Conservation (phyloP, 1,140 invertebrate genomes). For the Sitodiplosis mosellana region DNA sequence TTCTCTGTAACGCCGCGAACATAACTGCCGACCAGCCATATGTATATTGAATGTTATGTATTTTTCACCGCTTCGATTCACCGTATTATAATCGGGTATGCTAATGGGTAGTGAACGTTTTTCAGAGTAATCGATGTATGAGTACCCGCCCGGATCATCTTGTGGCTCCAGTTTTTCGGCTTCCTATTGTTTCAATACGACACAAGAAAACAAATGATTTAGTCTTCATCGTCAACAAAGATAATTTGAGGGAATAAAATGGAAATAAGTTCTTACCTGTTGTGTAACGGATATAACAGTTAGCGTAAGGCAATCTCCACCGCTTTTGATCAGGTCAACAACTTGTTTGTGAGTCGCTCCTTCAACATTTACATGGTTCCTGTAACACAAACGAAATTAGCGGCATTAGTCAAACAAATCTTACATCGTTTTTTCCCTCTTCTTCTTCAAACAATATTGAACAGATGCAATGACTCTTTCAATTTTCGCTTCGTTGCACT, state of each 20-base stretch:
- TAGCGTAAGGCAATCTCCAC: constrained; percentile 85
- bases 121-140: constrained; percentile 94
- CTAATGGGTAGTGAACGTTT: constrained; percentile 95
- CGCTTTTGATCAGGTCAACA: constrained; percentile 96
- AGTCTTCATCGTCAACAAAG: not conserved
- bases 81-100: constrained; percentile 81
- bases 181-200: constrained; percentile 36
- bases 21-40: constrained; percentile 95
- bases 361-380: constrained; percentile 95
- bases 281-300: constrained; percentile 91
- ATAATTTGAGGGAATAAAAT: constrained; percentile 5
- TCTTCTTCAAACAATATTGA: too few species aligned
- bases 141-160: constrained; percentile 72
- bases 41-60: constrained; percentile 98
- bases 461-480: too few species aligned
- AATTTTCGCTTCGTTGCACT: too few species aligned
- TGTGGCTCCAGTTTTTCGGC: constrained; percentile 69
- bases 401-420: not conserved
- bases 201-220: not conserved
- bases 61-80: constrained; percentile 64
- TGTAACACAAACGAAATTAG: constrained; percentile 31
- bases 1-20: constrained; percentile 88
- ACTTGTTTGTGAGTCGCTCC: constrained; percentile 98
- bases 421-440: too few species aligned
- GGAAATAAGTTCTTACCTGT: constrained; percentile 35